Conservation (phyloP, 64 coral and sea anemone species). For the Pocillopora verrucosa region DNA sequence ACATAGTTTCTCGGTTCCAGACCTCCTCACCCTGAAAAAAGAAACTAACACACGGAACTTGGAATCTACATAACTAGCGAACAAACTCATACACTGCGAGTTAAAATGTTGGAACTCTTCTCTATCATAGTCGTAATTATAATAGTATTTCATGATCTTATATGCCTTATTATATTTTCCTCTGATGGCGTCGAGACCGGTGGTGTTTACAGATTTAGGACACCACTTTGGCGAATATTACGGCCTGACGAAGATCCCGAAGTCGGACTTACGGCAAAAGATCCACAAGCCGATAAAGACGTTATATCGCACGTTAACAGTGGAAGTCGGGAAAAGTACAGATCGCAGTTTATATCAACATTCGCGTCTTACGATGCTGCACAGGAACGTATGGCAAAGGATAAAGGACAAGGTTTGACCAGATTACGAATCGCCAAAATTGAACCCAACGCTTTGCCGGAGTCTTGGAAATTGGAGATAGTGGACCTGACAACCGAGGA, state of each 20-base stretch:
- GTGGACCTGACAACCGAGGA: constrained; percentile 26
- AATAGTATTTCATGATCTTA: not conserved
- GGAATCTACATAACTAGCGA: no score
- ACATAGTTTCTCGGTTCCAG: no score
- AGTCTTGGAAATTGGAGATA: not conserved
- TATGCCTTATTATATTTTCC: no score
- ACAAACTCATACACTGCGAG: not conserved
- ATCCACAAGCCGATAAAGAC: constrained; percentile 16
- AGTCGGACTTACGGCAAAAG: constrained; percentile 29
- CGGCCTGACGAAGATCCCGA: constrained; percentile 28
- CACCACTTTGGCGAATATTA: constrained; percentile 12
- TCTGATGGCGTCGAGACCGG: no score
- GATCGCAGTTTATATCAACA: constrained; percentile 37
- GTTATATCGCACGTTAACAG: constrained; percentile 47
- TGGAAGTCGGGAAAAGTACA: constrained; percentile 9
- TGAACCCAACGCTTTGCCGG: not conserved
- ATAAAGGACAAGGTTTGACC: constrained; percentile 14
- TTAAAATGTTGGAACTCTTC: not conserved
- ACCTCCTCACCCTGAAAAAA: not conserved
- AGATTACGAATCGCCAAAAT: constrained; percentile 14
- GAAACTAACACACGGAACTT: not conserved
- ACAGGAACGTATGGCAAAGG: not conserved
- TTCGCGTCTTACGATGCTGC: constrained; percentile 1
- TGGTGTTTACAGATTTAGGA: no score
- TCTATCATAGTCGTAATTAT: not conserved